A percentile compares a stretch with the other conserved stretches of the same genome.
These are phyloP conservation scores for Collichthys lucidus DNA, from an alignment of 2,113 vertebrate genomes.

Conservation along the genomic window DNA sequence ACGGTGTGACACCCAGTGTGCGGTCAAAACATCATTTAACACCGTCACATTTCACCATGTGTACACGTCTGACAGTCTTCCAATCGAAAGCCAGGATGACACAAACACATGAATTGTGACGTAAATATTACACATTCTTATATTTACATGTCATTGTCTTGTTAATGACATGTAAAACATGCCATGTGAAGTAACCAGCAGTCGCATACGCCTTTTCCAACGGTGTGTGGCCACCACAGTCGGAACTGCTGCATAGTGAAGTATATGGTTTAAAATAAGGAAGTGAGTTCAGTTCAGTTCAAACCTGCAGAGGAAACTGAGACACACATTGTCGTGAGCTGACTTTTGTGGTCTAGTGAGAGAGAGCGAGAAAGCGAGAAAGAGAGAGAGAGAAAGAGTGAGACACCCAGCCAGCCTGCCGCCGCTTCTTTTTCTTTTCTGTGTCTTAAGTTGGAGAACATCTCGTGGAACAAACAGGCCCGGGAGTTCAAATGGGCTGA, in stretches of 20 bases:
- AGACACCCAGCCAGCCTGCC: constrained; percentile 8
- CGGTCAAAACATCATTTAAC: not conserved
- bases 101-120: not conserved
- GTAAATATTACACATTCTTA: not conserved
- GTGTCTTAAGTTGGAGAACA: not conserved
- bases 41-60: not conserved
- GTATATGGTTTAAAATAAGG: constrained; percentile 77
- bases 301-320: constrained; percentile 81
- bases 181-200: not conserved
- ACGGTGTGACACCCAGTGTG: too few relatives aligned
- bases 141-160: too few relatives aligned
- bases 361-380: constrained; percentile 24
- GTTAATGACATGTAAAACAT: not conserved
- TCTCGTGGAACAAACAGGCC: constrained; percentile 37
- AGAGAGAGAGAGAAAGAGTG: constrained; percentile 41
- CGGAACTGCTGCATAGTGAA: constrained; percentile 23
- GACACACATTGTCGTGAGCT: constrained; percentile 43
- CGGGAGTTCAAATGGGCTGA: constrained; percentile 76
- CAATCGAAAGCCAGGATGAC: not conserved
- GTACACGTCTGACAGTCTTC: not conserved
- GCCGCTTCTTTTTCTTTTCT: constrained; percentile 22
- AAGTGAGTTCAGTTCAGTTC: constrained; percentile 80
- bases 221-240: not conserved
- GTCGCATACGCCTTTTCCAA: not conserved
- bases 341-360: constrained; percentile 70